phyloP scores from a whole-genome alignment of 2,113 vertebrate species.

The Erinaceus europaeus region DNA sequence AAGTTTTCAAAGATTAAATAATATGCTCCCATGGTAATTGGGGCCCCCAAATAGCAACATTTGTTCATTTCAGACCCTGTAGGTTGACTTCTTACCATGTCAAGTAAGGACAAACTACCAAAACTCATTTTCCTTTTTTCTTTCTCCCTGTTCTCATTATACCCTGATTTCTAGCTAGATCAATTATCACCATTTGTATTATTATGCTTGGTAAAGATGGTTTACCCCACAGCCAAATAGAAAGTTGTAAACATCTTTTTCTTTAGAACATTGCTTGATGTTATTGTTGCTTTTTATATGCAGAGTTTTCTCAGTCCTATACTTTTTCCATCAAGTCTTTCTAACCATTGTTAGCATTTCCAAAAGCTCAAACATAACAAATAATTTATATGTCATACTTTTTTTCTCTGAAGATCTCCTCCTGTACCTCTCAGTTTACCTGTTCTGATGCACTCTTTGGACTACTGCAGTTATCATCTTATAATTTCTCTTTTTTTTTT shows the following conservation, averaged over 20 bases:
- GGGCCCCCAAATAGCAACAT: too few relatives aligned
- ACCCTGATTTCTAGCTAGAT: background rate
- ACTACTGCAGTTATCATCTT: background rate
- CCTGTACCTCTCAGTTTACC: background rate
- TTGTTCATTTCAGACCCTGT: background rate
- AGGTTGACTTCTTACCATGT: background rate
- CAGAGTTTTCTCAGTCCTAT: background rate
- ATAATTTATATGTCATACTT: background rate
- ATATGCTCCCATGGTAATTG: background rate
- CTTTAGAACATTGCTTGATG: background rate
- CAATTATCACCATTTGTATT: background rate
- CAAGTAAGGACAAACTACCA: background rate
- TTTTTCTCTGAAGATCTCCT: background rate
- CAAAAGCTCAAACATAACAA: background rate
- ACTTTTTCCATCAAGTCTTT: background rate
- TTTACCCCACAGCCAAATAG: background rate
- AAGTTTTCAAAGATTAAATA: conserved; percentile 42
- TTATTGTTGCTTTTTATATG: background rate
- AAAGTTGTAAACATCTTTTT: background rate
- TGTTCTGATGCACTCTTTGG: background rate
- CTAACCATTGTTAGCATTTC: background rate
- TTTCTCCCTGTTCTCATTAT: background rate
- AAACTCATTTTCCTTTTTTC: background rate
- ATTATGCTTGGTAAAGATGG: background rate
- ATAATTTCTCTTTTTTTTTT: background rate